Conservation (phyloP, 1,140 invertebrate species). For the Megalonaias nervosa region DNA sequence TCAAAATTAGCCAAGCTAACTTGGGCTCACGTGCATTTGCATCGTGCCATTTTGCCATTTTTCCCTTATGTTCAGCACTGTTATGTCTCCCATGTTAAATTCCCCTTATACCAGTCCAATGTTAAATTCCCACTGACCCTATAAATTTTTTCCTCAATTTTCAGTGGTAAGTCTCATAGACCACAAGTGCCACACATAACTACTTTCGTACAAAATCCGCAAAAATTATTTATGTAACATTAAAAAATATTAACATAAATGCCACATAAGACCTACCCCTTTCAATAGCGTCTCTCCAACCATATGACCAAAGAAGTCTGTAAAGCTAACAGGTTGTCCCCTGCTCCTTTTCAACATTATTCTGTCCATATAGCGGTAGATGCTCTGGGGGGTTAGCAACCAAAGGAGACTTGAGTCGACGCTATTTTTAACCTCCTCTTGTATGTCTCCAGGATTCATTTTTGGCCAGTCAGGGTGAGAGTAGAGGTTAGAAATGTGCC, state of each 20-base stretch:
- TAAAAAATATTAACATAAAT: no score
- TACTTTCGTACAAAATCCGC: background rate
- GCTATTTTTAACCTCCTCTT: slow-evolving; percentile 69
- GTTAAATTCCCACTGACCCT: no score
- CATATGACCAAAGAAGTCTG: slow-evolving; percentile 74
- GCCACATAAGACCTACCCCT: slow-evolving; percentile 60
- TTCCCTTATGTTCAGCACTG: no score
- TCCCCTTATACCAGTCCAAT: no score
- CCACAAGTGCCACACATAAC: background rate
- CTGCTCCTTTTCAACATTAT: slow-evolving; percentile 68
- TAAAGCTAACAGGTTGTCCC: slow-evolving; percentile 74
- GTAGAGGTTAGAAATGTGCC: slow-evolving; percentile 71
- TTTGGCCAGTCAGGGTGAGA: slow-evolving; percentile 69
- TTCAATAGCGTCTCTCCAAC: slow-evolving; percentile 72
- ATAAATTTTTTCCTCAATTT: no score
- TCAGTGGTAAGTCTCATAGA: no score
- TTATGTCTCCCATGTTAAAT: no score
- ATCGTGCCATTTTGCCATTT: no score
- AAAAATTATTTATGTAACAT: background rate
- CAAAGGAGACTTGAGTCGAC: slow-evolving; percentile 69
- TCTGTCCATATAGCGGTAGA: slow-evolving; percentile 67
- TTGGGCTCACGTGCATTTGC: no score
- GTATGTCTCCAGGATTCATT: slow-evolving; percentile 61
- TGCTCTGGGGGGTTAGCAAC: slow-evolving; percentile 62
- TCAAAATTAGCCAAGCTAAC: no score